Evolutionary conservation across 23 tunicate genomes (phyloP), one percentile per base, ranked within the genome.

Genomic region (Clavelina lepadiformis): DNA sequence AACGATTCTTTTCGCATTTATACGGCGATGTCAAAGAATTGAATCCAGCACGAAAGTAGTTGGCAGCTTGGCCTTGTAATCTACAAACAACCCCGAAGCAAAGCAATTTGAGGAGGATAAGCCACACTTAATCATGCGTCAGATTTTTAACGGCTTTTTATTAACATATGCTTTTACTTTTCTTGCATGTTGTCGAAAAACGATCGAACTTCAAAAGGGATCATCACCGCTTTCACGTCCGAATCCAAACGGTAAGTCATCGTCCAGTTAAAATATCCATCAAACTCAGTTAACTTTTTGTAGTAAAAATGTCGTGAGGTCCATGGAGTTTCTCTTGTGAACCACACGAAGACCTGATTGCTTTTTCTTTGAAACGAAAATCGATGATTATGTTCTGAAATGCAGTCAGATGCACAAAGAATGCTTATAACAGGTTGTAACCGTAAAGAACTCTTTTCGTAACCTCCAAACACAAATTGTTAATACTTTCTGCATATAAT

Each of bases 311-410:
- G 25, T 27, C 54, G 49, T 5, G 77, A 25, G 27, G 74, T 79
- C 85, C 85, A 79, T 3, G 85, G 31, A 51, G 77, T 79, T 24
- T 79, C 85, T 22, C 76, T 69, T n/a, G 69, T 41, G 63, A 69
- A 69, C 85, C 85, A 79, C 13, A 79, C 76, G 34, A 51, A 79
- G 18, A 55, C 76, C 57, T 79, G 85, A 47, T 79, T 33, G 23
- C 51, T 0, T 38, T 33, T 31, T 41, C 85, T 79, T 63, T 0
- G 34, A 66, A 1, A 53, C 20, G n/a, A n/a, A n/a, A n/a, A n/a
- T n/a, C n/a, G n/a, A n/a, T n/a, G n/a, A n/a, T n/a, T n/a, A n/a
- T n/a, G n/a, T n/a, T n/a, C n/a, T n/a, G n/a, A n/a, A n/a, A n/a
- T n/a, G n/a, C n/a, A n/a, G n/a, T n/a, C n/a, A n/a, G n/a, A n/a